A percentile compares a stretch with the other conserved stretches of the same genome.
phyloP scores from a whole-genome alignment of 2,888 invertebrate genomes.

The Cosmopolites sordidus region DNA sequence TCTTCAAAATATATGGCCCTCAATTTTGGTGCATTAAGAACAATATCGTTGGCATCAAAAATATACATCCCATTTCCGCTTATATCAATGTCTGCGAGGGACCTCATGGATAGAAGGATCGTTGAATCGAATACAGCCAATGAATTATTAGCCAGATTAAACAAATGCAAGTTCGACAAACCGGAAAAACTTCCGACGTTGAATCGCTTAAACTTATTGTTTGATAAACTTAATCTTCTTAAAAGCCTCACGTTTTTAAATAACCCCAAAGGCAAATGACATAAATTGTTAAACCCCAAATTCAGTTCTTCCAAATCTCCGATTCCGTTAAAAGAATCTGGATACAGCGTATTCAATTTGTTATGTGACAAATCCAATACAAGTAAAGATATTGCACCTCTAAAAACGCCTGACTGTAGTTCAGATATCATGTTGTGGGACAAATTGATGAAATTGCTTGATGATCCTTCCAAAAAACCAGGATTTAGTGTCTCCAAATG shows the following conservation, averaged over 20 bases:
- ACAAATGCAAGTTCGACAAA: constrained; percentile 33
- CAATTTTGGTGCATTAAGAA: constrained; percentile 37
- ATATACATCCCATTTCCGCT: constrained; percentile 40
- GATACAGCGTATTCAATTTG: constrained; percentile 35
- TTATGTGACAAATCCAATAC: constrained; percentile 41
- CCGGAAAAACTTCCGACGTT: constrained; percentile 41
- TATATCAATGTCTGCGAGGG: constrained; percentile 39
- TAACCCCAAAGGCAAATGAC: constrained; percentile 40
- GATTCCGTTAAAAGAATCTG: constrained; percentile 37
- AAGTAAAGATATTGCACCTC: constrained; percentile 36
- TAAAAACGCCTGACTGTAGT: constrained; percentile 36
- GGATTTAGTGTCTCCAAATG: constrained; percentile 32
- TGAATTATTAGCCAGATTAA: constrained; percentile 40
- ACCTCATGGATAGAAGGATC: constrained; percentile 36
- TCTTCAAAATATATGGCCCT: constrained; percentile 39
- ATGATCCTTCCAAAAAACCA: constrained; percentile 38
- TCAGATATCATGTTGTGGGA: constrained; percentile 36
- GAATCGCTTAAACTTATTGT: constrained; percentile 39
- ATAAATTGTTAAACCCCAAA: constrained; percentile 39
- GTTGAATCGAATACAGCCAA: constrained; percentile 36
- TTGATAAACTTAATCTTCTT: constrained; percentile 37
- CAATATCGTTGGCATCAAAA: constrained; percentile 38
- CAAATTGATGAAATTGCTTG: constrained; percentile 36
- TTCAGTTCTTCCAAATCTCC: constrained; percentile 39
- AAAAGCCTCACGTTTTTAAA: constrained; percentile 36